Evolutionary conservation across 1,140 invertebrate species (phyloP).

Genomic region (Rhyacophila brunnea): DNA sequence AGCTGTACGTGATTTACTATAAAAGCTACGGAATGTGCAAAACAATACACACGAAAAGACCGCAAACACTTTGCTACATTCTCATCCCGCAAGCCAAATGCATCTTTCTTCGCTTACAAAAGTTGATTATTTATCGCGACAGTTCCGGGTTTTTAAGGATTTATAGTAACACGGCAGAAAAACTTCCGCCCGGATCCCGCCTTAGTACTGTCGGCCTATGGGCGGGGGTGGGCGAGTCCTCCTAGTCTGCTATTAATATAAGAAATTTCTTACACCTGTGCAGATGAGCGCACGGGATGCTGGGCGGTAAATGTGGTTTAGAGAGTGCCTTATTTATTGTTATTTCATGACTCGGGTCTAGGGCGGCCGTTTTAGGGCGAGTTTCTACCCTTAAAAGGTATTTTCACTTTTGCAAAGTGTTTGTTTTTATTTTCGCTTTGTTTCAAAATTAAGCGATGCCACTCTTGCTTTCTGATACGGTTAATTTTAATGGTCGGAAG

Average conservation of each 20-base stretch:
- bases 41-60: too few relatives aligned
- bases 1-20: too few relatives aligned
- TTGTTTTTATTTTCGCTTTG: too few relatives aligned
- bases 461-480: too few relatives aligned
- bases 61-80: too few relatives aligned
- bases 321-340: conserved; percentile 30
- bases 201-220: neutral
- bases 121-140: conserved; percentile 36
- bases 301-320: conserved; percentile 17
- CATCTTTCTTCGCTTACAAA: conserved; percentile 30
- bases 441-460: too few relatives aligned
- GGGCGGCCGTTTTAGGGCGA: neutral
- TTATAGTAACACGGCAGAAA: conserved; percentile 31
- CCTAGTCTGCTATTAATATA: conserved; percentile 11
- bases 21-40: too few relatives aligned
- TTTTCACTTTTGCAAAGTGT: neutral
- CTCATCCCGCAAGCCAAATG: conserved; percentile 24
- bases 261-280: conserved; percentile 29
- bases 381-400: neutral
- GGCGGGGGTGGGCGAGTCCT: neutral
- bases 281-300: neutral
- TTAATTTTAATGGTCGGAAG: too few relatives aligned
- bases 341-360: conserved; percentile 13
- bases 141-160: conserved; percentile 34
- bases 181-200: conserved; percentile 24